These are phyloP conservation scores for Euglossa dilemma DNA, from an alignment of 1,140 invertebrate genomes.

Conservation along the genomic window DNA sequence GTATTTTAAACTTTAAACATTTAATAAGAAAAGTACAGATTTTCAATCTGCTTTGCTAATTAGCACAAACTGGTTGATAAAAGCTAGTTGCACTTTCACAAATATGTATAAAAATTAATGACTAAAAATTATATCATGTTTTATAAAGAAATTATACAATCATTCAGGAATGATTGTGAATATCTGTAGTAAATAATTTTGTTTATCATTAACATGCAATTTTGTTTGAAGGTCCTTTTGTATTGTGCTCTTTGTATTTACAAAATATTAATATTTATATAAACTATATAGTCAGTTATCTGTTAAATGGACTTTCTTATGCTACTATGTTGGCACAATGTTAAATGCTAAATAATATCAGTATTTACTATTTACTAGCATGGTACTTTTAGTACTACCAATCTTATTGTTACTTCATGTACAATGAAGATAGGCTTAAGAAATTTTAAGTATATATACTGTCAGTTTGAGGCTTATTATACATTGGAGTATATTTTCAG, in stretches of 20 bases:
- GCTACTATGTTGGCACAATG: constrained; percentile 42
- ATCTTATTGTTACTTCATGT: constrained; percentile 47
- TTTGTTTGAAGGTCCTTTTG: constrained; percentile 16
- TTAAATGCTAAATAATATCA: constrained; percentile 53
- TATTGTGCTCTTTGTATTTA: constrained; percentile 49
- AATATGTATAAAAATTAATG: constrained; percentile 43
- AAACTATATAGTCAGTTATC: constrained; percentile 44
- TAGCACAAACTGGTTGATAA: constrained; percentile 48
- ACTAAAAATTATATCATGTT: constrained; percentile 22
- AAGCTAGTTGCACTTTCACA: constrained; percentile 46
- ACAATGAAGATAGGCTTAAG: constrained; percentile 42
- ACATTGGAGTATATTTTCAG: constrained; percentile 27
- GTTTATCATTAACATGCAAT: constrained; percentile 4
- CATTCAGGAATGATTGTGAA: constrained; percentile 26
- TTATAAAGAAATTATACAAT: constrained; percentile 21
- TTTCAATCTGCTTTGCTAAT: constrained; percentile 28
- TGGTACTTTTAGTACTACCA: constrained; percentile 44
- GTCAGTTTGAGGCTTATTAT: constrained; percentile 43
- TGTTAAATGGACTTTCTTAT: constrained; percentile 46
- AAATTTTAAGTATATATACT: constrained; percentile 29
- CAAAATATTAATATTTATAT: constrained; percentile 46
- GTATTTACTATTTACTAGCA: constrained; percentile 55
- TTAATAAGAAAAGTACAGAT: background rate
- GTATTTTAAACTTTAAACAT: constrained; percentile 16
- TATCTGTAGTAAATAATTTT: constrained; percentile 39